Percentiles rank a stretch among this genome's conserved stretches.
These are phyloP conservation scores for Nymphicus hollandicus DNA, from an alignment of 2,113 vertebrate species.

Conservation along the genomic window DNA sequence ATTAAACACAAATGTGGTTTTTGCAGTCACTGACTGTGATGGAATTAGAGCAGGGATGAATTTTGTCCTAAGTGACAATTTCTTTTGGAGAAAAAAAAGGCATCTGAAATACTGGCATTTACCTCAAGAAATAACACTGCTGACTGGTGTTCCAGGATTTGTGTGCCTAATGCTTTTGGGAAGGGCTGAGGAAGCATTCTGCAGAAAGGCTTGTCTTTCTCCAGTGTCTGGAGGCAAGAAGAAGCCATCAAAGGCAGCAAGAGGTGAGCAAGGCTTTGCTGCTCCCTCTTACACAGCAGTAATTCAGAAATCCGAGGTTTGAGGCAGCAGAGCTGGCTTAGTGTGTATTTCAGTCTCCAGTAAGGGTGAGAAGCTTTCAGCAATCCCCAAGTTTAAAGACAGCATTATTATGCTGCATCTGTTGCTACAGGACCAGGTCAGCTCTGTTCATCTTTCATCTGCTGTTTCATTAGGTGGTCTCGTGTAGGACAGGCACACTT, in stretches of 20 bases:
- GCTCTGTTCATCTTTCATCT: slow-evolving; percentile 28
- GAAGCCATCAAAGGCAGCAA: neutral
- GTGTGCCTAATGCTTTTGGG: neutral
- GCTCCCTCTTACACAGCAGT: neutral
- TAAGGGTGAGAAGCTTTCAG: neutral
- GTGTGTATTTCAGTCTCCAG: neutral
- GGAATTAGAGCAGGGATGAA: neutral
- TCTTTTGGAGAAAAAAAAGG: neutral
- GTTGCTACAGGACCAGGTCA: slow-evolving; percentile 5
- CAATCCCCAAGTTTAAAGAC: neutral
- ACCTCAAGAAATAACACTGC: neutral
- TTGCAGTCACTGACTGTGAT: neutral
- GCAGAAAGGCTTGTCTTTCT: neutral
- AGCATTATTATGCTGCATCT: neutral
- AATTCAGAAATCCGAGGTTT: slow-evolving; percentile 3
- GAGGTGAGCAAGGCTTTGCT: neutral
- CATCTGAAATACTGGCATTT: neutral
- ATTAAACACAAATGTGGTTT: slow-evolving; percentile 11
- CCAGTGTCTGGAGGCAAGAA: neutral
- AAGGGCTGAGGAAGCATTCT: neutral
- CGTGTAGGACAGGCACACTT: neutral
- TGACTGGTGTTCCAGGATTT: neutral
- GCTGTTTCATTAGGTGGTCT: slow-evolving; percentile 31
- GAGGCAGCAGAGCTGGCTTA: neutral
- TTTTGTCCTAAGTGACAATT: neutral